phyloP scores from a whole-genome alignment of 2,888 invertebrate species.

The Andrena bicolor region DNA sequence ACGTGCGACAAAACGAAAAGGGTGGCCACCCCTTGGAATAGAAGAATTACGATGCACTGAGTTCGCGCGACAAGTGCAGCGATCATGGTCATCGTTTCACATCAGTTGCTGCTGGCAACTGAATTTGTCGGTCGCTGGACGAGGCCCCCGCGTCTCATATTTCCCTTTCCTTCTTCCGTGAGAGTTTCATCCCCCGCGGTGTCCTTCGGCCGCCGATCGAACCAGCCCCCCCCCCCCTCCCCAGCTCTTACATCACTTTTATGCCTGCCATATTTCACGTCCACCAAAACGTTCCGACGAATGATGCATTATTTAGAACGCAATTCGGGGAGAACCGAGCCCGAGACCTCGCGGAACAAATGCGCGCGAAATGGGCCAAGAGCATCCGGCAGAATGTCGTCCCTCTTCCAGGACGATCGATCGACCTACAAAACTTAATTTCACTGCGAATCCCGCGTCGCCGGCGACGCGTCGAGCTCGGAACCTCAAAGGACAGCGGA shows the following conservation, averaged over 20 bases:
- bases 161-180: constrained; percentile 7
- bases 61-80: constrained; percentile 49
- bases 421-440: constrained; percentile 56
- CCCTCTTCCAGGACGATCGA: constrained; percentile 47
- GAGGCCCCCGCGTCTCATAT: constrained; percentile 41
- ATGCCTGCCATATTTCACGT: constrained; percentile 69
- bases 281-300: constrained; percentile 66
- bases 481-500: too few species aligned
- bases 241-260: constrained; percentile 71
- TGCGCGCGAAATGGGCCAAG: constrained; percentile 63
- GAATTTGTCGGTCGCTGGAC: constrained; percentile 52
- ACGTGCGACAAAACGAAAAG: background rate
- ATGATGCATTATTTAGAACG: constrained; percentile 73
- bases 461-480: background rate
- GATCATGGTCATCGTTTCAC: constrained; percentile 49
- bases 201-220: constrained; percentile 61
- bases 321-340: constrained; percentile 63
- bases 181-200: constrained; percentile 8
- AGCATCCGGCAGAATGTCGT: constrained; percentile 49
- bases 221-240: constrained; percentile 47
- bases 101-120: constrained; percentile 49
- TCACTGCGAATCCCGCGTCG: constrained; percentile 10
- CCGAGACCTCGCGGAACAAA: constrained; percentile 57
- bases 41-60: constrained; percentile 36
- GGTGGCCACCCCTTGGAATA: background rate